Evolutionary conservation across 2,797 vertebrate species (phyloP), one percentile per base, ranked within the genome.

Genomic region (Darevskia mixta): DNA sequence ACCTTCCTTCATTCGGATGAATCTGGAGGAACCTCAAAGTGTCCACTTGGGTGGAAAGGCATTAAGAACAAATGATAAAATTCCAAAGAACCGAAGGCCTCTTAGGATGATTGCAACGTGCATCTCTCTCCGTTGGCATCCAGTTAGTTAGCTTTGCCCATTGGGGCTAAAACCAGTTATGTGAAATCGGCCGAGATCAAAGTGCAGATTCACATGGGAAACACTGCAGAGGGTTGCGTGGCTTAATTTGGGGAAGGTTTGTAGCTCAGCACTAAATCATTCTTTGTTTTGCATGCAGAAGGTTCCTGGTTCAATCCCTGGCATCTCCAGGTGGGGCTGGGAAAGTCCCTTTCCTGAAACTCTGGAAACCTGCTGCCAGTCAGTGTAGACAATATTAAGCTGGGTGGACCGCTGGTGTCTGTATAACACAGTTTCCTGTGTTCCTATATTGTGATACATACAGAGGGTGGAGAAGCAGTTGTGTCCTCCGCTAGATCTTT

Each of bases 161-260:
- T 71, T 45, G 67, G 49, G 15, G 25, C 20, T 76, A 78, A 82
- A 86, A 80, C 35, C 23, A 75, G 81, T 81, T 75, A n/a, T 15
- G 78, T 73, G 85, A 67, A 75, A 71, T 32, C 10, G 20, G 32
- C n/a, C n/a, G 35, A 83, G 25, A 89, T 83, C 84, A 83, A 86
- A 90, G 77, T 69, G 8, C 55, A 8, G 4, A 32, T 1, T 49
- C 64, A 66, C 55, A 25, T 2, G 29, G n/a, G 80, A 80, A 87
- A 82, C 32, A 1, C 43, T 43, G 11, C 25, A 8, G 5, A 9
- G 9, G 0, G 1, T 6, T 32, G 35, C n/a, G 17, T 20, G 41
- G 27, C 25, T 41, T 17, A 20, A 55, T 1, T 11, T 1, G 7
- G 0, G 2, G 1, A 41, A 38, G 49, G 32, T n/a, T 23, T 79